Conservation (phyloP, 1,140 invertebrate species). For the Aphelinus atriplicis region DNA sequence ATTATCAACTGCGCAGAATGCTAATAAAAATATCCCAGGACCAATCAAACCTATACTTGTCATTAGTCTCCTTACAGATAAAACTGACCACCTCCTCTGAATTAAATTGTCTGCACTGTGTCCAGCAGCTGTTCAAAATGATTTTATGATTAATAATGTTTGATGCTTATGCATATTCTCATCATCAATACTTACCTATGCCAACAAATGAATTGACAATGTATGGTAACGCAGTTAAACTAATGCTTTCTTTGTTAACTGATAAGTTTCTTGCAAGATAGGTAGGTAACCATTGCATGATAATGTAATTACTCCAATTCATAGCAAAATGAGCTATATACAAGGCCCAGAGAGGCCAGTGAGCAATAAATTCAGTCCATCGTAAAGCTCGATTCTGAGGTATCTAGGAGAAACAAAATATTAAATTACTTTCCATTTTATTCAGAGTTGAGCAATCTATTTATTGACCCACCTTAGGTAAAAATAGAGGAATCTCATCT, state of each 20-base stretch:
- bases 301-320: slow-evolving; percentile 87
- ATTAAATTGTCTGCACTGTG: slow-evolving; percentile 80
- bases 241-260: slow-evolving; percentile 78
- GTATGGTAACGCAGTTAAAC: slow-evolving; percentile 82
- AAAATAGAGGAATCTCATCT: slow-evolving; percentile 75
- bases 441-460: background rate
- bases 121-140: slow-evolving; percentile 69
- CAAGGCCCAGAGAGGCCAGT: slow-evolving; percentile 81
- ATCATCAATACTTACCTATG: slow-evolving; percentile 70
- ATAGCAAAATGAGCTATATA: slow-evolving; percentile 85
- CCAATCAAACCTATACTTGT: slow-evolving; percentile 81
- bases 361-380: slow-evolving; percentile 76
- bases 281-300: slow-evolving; percentile 86
- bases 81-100: slow-evolving; percentile 74
- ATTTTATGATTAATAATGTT: slow-evolving; percentile 9
- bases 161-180: background rate
- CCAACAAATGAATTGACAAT: slow-evolving; percentile 80
- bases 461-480: slow-evolving; percentile 69
- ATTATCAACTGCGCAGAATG: slow-evolving; percentile 80
- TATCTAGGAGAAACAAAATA: slow-evolving; percentile 56
- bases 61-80: slow-evolving; percentile 80
- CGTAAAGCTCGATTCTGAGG: slow-evolving; percentile 67
- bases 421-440: no score
- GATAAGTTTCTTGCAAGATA: slow-evolving; percentile 76
- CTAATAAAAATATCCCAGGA: slow-evolving; percentile 77